Evolutionary conservation across 2,113 vertebrate genomes (phyloP).

Genomic region (Petroica traversi): DNA sequence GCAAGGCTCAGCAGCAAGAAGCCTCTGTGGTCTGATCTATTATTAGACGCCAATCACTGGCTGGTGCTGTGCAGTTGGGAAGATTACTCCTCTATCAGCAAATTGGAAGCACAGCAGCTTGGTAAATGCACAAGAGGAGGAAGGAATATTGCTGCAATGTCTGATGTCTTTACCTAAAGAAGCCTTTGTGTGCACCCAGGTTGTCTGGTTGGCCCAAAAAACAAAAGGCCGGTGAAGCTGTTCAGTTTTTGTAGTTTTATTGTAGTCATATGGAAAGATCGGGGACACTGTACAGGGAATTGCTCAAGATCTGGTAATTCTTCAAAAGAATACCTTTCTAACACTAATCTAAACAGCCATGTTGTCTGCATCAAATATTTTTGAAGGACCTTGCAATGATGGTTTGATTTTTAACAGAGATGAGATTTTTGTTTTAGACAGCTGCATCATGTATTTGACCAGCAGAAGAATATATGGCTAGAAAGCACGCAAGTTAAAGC

Average conservation of each 20-base stretch:
- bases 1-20: slow-evolving; percentile 44
- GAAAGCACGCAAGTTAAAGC: background rate
- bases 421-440: background rate
- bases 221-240: background rate
- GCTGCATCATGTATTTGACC: background rate
- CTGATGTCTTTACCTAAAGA: background rate
- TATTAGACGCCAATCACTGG: slow-evolving; percentile 62
- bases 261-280: background rate
- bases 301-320: background rate
- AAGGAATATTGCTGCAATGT: background rate
- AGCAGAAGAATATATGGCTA: background rate
- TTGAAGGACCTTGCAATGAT: background rate
- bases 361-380: background rate
- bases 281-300: background rate
- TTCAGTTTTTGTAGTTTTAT: background rate
- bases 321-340: background rate
- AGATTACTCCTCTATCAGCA: slow-evolving; percentile 55
- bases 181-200: background rate
- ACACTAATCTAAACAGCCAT: background rate
- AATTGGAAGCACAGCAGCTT: slow-evolving; percentile 4
- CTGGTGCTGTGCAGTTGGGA: background rate
- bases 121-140: background rate
- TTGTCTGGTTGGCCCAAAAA: background rate
- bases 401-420: background rate
- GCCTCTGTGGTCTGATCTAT: slow-evolving; percentile 51